Evolutionary conservation across 2,113 vertebrate species (phyloP), one percentile per base, ranked within the genome.

Genomic region (Tychaedon coryphoeus): DNA sequence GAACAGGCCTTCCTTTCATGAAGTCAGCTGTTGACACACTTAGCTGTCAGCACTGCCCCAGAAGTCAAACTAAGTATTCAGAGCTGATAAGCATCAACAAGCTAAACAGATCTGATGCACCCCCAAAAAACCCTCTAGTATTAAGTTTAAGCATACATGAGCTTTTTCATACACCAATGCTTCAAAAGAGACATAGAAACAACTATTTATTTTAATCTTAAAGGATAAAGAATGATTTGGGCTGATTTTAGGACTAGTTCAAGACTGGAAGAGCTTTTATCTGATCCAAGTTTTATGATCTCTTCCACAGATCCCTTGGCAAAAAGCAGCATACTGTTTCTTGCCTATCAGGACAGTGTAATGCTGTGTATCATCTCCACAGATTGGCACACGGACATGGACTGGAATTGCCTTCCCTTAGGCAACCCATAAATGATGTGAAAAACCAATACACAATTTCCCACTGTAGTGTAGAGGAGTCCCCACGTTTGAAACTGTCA

Each of bases 51-150:
- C 56, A 24, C 53, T 75, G 83, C 40, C 48, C 60, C 45, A 80
- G n/a, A 70, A 77, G 50, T 80, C 75, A 79, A 43, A 64, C n/a
- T 8, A 73, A 70, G 18, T 45, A 40, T 70, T 92, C 83, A 50
- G 54, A 86, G 76, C 29, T 76, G 29, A 72, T 78, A 77, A 92
- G 34, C 40, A 60, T 66, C 84, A 77, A 61, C 82, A 69, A 83
- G 38, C 51, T 50, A 42, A 86, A 80, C 15, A 62, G 34, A 73
- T 23, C 54, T 34, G 11, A 93, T 50, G 38, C 18, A 54, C 50
- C 74, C 60, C 90, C 18, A 73, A 50, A 53, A 40, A 70, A 5
- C 2, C 31, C 62, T 48, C 42, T 20, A 47, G 57, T 19, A 28
- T 61, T 50, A 83, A 28, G 14, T 56, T 38, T 64, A 80, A 73